Evolutionary conservation across 2,113 vertebrate species (phyloP).

Genomic region (Ursus arctos): DNA sequence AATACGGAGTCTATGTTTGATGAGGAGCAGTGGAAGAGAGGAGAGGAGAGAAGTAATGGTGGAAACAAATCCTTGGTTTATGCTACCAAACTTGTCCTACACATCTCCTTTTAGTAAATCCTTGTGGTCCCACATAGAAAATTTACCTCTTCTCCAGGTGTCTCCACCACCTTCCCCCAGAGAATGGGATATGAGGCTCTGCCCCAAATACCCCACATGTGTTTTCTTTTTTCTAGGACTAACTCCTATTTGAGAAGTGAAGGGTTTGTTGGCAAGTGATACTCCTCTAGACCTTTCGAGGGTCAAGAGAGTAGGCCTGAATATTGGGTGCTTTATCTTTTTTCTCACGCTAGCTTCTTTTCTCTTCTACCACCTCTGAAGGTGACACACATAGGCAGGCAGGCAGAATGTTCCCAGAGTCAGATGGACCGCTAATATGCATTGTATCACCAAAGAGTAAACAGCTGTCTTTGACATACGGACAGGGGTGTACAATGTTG

Average conservation of each 20-base stretch:
- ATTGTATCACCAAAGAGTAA: not conserved
- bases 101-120: not conserved
- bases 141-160: not conserved
- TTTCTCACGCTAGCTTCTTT: not conserved
- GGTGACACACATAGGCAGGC: not conserved
- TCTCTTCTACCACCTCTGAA: not conserved
- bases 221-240: no score
- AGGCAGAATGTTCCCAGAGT: not conserved
- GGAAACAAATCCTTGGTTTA: not conserved
- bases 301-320: not conserved
- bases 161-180: not conserved
- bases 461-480: not conserved
- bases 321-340: not conserved
- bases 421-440: not conserved
- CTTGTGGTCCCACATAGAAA: not conserved
- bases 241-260: not conserved
- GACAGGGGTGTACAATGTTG: not conserved
- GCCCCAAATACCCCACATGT: not conserved
- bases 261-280: not conserved
- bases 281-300: not conserved
- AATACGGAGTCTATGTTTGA: not conserved
- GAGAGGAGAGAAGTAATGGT: not conserved
- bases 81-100: not conserved
- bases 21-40: not conserved
- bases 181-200: not conserved